These are phyloP conservation scores for Malurus splendens DNA, from an alignment of 2,797 vertebrate species.

Conservation along the genomic window DNA sequence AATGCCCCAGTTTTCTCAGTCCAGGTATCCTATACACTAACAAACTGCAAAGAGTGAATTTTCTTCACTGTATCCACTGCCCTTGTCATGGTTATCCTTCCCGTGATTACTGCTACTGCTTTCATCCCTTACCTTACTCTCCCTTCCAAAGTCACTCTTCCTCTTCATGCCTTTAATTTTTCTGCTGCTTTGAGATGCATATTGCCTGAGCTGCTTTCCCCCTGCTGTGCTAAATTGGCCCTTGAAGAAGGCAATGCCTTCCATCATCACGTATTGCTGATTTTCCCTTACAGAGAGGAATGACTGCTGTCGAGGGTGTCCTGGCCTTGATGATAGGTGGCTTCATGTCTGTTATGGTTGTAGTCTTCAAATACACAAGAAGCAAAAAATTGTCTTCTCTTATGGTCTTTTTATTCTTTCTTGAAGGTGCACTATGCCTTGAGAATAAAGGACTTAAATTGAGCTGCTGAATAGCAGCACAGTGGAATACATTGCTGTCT, in stretches of 20 bases:
- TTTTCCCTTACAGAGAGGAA: conserved; percentile 45
- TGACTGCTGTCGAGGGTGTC: conserved; percentile 21
- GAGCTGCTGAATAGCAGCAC: neutral
- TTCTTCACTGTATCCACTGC: neutral
- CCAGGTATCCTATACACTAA: neutral
- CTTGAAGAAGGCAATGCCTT: conserved; percentile 56
- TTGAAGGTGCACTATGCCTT: neutral
- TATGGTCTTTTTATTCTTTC: conserved; percentile 18
- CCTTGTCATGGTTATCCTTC: neutral
- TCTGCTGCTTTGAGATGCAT: conserved; percentile 58
- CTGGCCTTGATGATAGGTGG: neutral
- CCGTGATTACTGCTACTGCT: neutral
- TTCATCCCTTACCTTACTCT: neutral
- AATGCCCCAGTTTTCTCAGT: neutral
- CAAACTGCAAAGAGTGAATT: neutral
- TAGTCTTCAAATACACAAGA: conserved; percentile 23
- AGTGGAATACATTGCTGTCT: neutral
- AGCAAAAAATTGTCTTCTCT: conserved; percentile 11
- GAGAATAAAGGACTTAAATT: conserved; percentile 2
- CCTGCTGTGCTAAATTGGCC: conserved; percentile 67
- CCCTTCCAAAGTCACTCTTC: conserved; percentile 1
- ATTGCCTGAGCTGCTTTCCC: conserved; percentile 26
- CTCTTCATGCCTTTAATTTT: conserved; percentile 28
- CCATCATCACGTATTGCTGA: conserved; percentile 38
- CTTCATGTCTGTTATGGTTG: conserved; percentile 32